A percentile compares a stretch with the other conserved stretches of the same genome.
phyloP scores from a whole-genome alignment of 2,797 vertebrate genomes.

The Hydrolagus colliei region DNA sequence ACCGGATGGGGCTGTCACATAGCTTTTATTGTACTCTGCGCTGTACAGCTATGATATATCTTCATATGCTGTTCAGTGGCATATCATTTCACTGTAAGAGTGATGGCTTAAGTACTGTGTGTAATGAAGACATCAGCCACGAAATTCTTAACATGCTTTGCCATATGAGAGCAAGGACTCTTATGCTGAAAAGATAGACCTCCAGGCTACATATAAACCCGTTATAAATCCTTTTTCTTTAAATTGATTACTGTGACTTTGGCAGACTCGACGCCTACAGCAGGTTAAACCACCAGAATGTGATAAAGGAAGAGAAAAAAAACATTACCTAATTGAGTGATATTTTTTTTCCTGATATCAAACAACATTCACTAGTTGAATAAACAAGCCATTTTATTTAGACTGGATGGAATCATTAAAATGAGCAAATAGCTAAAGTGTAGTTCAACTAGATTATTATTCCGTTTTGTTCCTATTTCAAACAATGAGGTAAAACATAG shows the following conservation, averaged over 20 bases:
- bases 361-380: neutral
- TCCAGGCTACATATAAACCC: neutral
- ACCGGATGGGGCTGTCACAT: neutral
- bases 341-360: neutral
- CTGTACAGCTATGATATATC: neutral
- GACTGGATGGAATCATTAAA: neutral
- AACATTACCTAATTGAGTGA: neutral
- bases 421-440: neutral
- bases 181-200: neutral
- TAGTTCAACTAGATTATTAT: neutral
- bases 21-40: neutral
- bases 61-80: neutral
- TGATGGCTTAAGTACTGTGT: neutral
- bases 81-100: slow-evolving; percentile 9
- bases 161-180: neutral
- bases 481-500: too few species aligned
- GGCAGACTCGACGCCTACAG: neutral
- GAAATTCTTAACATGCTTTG: neutral
- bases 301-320: neutral
- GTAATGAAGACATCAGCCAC: neutral
- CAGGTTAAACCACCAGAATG: slow-evolving; percentile 6
- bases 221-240: neutral
- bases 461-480: too few species aligned
- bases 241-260: slow-evolving; percentile 1
- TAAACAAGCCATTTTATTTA: slow-evolving; percentile 3